Conservation (phyloP, 2,797 vertebrate genomes). For the Echeneis naucrates region DNA sequence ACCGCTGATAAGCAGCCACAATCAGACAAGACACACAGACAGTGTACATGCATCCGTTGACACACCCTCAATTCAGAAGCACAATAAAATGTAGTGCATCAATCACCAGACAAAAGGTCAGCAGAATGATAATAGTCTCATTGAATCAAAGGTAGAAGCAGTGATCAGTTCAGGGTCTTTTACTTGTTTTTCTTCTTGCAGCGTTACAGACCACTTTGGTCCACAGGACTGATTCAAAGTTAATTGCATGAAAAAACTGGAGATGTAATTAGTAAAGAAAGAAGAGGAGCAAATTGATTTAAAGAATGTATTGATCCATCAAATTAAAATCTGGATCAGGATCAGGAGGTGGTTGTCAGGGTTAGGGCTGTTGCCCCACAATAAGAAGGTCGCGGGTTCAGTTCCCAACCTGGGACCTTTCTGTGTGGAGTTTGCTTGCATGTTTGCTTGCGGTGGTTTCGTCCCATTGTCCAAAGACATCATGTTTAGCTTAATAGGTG, state of each 20-base stretch:
- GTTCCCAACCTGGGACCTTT: too few species aligned
- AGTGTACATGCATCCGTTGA: background rate
- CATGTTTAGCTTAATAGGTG: too few species aligned
- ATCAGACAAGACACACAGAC: conserved; percentile 37
- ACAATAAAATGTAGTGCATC: conserved; percentile 3
- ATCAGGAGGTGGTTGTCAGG: too few species aligned
- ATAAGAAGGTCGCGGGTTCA: too few species aligned
- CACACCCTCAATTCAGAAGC: background rate
- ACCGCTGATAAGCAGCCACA: conserved; percentile 43
- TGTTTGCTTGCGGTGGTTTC: too few species aligned
- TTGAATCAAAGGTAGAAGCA: background rate
- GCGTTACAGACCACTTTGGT: background rate
- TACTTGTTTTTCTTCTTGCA: background rate
- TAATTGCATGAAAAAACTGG: background rate
- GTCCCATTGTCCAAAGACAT: too few species aligned
- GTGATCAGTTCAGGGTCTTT: background rate
- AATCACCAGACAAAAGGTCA: conserved; percentile 19
- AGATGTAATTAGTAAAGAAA: background rate
- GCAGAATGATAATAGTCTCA: background rate
- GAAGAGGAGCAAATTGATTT: too few species aligned
- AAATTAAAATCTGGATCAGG: too few species aligned
- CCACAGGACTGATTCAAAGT: background rate
- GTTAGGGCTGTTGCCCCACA: too few species aligned
- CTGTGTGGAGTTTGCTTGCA: too few species aligned
- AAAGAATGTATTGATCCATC: too few species aligned